These are phyloP conservation scores for Rhombomys opimus DNA, from an alignment of 2,113 vertebrate species.

Conservation along the genomic window DNA sequence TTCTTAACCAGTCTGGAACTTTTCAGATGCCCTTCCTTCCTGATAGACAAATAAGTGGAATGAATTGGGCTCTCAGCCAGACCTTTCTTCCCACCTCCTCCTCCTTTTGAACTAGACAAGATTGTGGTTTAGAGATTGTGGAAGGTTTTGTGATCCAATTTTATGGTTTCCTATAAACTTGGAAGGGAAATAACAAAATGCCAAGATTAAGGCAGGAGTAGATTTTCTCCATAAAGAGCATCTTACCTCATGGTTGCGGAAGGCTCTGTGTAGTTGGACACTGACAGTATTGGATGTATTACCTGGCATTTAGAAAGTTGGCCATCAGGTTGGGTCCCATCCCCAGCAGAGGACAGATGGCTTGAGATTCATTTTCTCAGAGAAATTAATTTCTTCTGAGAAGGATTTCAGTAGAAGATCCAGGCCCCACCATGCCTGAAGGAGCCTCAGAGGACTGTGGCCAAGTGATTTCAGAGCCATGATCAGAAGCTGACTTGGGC, in stretches of 20 bases:
- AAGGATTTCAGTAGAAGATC: conserved; percentile 19
- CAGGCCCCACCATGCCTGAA: not conserved
- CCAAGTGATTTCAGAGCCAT: not conserved
- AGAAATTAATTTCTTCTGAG: conserved; percentile 17
- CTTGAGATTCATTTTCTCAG: not conserved
- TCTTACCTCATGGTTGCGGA: not conserved
- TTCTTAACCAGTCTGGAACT: conserved; percentile 75
- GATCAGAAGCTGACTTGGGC: not conserved
- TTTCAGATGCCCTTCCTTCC: conserved; percentile 46
- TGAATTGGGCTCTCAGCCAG: conserved; percentile 66
- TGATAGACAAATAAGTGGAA: conserved; percentile 52
- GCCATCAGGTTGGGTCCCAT: not conserved
- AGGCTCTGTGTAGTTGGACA: not conserved
- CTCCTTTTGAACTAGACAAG: conserved; percentile 57
- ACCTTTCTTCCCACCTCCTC: not conserved
- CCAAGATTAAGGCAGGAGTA: not conserved
- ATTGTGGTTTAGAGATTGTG: conserved; percentile 66
- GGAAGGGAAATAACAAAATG: conserved; percentile 56
- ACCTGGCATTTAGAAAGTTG: not conserved
- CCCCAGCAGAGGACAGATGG: not conserved
- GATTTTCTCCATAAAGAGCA: not conserved
- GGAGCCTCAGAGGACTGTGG: not conserved
- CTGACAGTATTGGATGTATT: not conserved
- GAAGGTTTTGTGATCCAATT: conserved; percentile 57
- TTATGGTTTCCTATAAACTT: conserved; percentile 60